Evolutionary conservation across 2,113 vertebrate genomes (phyloP), one percentile per base, ranked within the genome.

Genomic region (Gorsachius goisagi): DNA sequence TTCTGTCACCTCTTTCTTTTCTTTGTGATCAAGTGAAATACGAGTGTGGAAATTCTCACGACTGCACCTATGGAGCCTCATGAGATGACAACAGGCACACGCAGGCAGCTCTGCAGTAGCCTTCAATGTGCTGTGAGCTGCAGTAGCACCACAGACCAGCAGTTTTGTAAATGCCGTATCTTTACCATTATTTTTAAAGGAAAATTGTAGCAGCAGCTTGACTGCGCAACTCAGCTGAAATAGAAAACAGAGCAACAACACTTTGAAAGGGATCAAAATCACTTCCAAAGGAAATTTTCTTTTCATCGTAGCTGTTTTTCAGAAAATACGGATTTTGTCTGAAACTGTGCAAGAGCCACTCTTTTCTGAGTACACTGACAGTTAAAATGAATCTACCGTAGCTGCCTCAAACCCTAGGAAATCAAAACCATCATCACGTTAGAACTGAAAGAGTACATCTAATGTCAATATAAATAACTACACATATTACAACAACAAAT

Each of bases 211-310:
- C 32, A 59, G 59, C 71, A 73, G 35, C n/a, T 62, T 53, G 24
- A 58, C 53, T 35, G n/a, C 52, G 53, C 18, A 39, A 49, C 39
- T 79, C 62, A n/a, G 11, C 19, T 66, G 67, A 79, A 88, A 69
- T 0, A 66, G 67, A 83, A 93, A 92, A 74, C 62, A 76, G 10
- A 91, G 30, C 35, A 69, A 37, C 41, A 69, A 93, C 33, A 72
- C 66, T 92, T 93, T 77, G 71, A 37, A 22, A 73, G 35, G 35
- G 24, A 88, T 76, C 59, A 83, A 86, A 74, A 80, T 80, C 24
- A 45, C 32, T 85, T 89, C 68, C 45, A 32, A 64, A 41, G 59
- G 56, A 67, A 86, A 27, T 66, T 52, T 85, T 84, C 2, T 32
- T 74, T 58, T 81, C 32, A 22, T 6, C 3, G 2, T 5, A 33